These are phyloP conservation scores for Emydocephalus ijimae DNA, from an alignment of 2,113 vertebrate species.

Conservation along the genomic window DNA sequence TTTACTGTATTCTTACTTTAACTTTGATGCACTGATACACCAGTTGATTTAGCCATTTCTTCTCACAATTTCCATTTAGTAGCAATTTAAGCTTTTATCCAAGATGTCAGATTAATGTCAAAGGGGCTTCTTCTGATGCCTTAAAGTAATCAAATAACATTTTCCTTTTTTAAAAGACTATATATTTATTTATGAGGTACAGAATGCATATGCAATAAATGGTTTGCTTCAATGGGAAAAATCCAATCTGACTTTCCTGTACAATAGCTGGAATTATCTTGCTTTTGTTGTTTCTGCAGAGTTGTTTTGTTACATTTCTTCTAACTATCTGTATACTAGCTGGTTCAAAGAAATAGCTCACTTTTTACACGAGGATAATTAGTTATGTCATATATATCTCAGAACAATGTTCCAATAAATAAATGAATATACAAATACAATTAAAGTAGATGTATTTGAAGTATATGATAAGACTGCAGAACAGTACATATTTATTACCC, in stretches of 20 bases:
- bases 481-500: slow-evolving; percentile 6
- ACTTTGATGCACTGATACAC: slow-evolving; percentile 59
- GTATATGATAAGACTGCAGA: slow-evolving; percentile 13
- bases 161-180: slow-evolving; percentile 28
- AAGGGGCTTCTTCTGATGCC: slow-evolving; percentile 46
- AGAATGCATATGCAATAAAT: slow-evolving; percentile 57
- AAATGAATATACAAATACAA: slow-evolving; percentile 10
- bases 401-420: neutral
- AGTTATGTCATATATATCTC: slow-evolving; percentile 25
- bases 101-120: slow-evolving; percentile 43
- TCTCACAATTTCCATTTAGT: slow-evolving; percentile 60
- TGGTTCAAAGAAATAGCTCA: slow-evolving; percentile 29
- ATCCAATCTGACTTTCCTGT: slow-evolving; percentile 48
- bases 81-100: slow-evolving; percentile 44
- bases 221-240: slow-evolving; percentile 51
- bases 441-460: neutral
- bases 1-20: slow-evolving; percentile 52
- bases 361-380: slow-evolving; percentile 32
- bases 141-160: slow-evolving; percentile 53
- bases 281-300: slow-evolving; percentile 42
- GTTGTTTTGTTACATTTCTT: slow-evolving; percentile 37
- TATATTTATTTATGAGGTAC: slow-evolving; percentile 60
- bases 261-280: slow-evolving; percentile 25
- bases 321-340: slow-evolving; percentile 44
- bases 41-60: slow-evolving; percentile 62